Evolutionary conservation across 2,113 vertebrate genomes (phyloP).

Genomic region (Poeciliopsis turrubarensis): DNA sequence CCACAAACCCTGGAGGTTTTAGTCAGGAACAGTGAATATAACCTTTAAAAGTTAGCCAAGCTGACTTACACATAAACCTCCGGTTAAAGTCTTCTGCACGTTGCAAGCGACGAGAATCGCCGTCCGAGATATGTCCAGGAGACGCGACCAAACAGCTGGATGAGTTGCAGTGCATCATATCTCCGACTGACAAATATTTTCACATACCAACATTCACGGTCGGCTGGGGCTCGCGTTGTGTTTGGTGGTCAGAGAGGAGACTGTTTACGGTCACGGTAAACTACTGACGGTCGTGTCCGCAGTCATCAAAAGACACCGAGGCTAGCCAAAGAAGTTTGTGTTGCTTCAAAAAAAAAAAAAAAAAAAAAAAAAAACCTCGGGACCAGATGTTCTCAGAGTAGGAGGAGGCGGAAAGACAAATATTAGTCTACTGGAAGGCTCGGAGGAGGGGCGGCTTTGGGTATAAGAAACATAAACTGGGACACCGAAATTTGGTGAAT

Average conservation of each 20-base stretch:
- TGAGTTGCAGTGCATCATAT: constrained; percentile 2
- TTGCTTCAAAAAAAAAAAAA: constrained; percentile 44
- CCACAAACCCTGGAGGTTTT: constrained; percentile 24
- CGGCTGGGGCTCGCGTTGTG: constrained; percentile 26
- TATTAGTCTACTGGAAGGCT: constrained; percentile 79
- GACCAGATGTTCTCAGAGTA: constrained; percentile 73
- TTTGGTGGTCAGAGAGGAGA: constrained; percentile 34
- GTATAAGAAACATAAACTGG: constrained; percentile 69
- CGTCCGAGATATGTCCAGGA: neutral
- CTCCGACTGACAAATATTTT: constrained; percentile 19
- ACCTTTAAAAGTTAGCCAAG: neutral
- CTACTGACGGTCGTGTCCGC: constrained; percentile 38
- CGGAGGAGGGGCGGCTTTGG: constrained; percentile 46
- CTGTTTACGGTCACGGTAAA: constrained; percentile 72
- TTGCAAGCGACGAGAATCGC: neutral
- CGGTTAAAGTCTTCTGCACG: neutral
- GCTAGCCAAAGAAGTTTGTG: constrained; percentile 64
- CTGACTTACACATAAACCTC: neutral
- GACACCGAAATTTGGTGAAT: constrained; percentile 36
- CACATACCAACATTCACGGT: constrained; percentile 28
- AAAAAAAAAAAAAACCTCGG: constrained; percentile 18
- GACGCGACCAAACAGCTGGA: constrained; percentile 12
- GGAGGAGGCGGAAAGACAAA: constrained; percentile 79
- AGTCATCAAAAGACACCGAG: constrained; percentile 53
- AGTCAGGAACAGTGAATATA: constrained; percentile 5